Percentiles rank a stretch among this genome's conserved stretches.
These are phyloP conservation scores for Chinchilla lanigera DNA, from an alignment of 2,113 vertebrate species.

Conservation along the genomic window DNA sequence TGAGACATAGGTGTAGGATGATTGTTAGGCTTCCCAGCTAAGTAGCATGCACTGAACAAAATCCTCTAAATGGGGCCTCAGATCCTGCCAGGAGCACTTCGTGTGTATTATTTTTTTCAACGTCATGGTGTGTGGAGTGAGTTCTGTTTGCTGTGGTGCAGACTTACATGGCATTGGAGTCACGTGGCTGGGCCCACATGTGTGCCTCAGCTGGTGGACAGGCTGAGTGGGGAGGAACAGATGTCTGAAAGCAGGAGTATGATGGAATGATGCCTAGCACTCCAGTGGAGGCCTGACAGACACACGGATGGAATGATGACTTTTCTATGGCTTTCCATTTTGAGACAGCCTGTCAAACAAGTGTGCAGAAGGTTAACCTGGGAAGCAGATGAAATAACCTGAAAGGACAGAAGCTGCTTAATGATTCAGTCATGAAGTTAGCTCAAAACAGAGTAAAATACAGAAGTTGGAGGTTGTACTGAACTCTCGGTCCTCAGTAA, in stretches of 20 bases:
- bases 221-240: not conserved
- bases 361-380: not conserved
- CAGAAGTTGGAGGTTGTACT: not conserved
- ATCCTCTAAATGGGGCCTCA: not conserved
- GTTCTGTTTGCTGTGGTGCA: not conserved
- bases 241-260: not conserved
- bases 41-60: not conserved
- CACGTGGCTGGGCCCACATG: not conserved
- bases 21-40: not conserved
- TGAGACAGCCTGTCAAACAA: not conserved
- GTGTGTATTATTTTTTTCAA: not conserved
- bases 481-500: not conserved
- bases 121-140: not conserved
- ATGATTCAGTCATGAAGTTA: not conserved
- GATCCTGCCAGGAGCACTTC: not conserved
- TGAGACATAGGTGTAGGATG: not conserved
- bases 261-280: not conserved
- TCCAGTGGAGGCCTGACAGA: too few species aligned
- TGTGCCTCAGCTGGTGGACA: not conserved
- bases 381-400: not conserved
- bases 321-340: slow-evolving; percentile 16
- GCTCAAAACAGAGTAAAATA: not conserved
- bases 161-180: not conserved
- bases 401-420: not conserved
- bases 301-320: not conserved